Conservation (phyloP, 2,888 invertebrate genomes). For the Euclidia mi region DNA sequence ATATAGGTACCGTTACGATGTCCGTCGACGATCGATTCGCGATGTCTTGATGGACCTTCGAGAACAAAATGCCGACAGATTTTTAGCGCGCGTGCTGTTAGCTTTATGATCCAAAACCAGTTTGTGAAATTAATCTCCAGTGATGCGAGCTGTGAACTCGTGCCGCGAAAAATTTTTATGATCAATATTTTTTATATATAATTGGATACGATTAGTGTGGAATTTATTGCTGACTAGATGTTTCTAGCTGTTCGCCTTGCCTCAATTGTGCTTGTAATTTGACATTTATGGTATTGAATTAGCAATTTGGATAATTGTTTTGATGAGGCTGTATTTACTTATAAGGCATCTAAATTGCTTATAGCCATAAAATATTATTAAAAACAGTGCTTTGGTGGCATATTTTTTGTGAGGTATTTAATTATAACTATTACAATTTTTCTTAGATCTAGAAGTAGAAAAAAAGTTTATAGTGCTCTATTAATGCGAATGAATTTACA, state of each 20-base stretch:
- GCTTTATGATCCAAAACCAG: slow-evolving; percentile 61
- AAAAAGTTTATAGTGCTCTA: too few relatives aligned
- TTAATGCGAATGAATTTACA: too few relatives aligned
- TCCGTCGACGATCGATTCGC: slow-evolving; percentile 49
- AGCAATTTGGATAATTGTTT: slow-evolving; percentile 12
- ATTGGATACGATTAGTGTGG: slow-evolving; percentile 32
- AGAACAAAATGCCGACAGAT: slow-evolving; percentile 56
- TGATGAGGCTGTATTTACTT: slow-evolving; percentile 8
- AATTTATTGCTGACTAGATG: slow-evolving; percentile 40
- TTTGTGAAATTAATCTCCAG: slow-evolving; percentile 58
- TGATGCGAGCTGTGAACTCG: slow-evolving; percentile 39
- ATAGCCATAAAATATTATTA: not conserved
- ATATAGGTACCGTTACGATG: slow-evolving; percentile 70
- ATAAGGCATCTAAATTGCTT: not conserved
- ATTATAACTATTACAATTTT: too few relatives aligned
- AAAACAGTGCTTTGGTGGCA: too few relatives aligned
- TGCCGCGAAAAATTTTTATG: slow-evolving; percentile 47
- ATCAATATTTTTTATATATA: slow-evolving; percentile 37
- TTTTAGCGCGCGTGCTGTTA: slow-evolving; percentile 52
- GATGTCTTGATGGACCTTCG: slow-evolving; percentile 54
- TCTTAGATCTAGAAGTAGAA: too few relatives aligned
- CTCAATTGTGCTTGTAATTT: slow-evolving; percentile 10
- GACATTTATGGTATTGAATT: slow-evolving; percentile 18
- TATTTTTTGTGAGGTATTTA: too few relatives aligned
- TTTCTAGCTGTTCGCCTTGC: slow-evolving; percentile 13